Percentiles rank a stretch among this genome's conserved stretches.
Conservation (phyloP, 2,797 vertebrate species). For the Pempheris klunzingeri region DNA sequence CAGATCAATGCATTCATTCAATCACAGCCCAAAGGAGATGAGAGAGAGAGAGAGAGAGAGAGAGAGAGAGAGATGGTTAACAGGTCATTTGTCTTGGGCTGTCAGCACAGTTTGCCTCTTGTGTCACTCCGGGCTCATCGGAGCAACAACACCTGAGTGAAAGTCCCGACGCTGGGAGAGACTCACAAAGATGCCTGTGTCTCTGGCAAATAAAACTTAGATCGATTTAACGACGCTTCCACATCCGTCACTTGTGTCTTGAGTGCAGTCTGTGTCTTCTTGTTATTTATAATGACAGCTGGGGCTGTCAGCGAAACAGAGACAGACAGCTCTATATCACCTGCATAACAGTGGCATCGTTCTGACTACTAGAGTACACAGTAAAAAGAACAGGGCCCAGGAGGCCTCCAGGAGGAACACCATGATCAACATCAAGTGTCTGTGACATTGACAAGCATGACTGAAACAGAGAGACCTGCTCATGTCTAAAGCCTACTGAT, state of each 20-base stretch:
- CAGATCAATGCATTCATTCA: conserved; percentile 46
- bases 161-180: neutral
- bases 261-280: no score
- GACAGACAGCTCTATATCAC: no score
- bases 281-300: no score
- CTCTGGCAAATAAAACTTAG: no score
- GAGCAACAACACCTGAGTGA: conserved; percentile 32
- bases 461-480: neutral
- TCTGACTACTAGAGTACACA: no score
- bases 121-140: conserved; percentile 48
- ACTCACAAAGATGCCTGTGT: neutral
- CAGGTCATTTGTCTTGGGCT: conserved; percentile 65
- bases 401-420: neutral
- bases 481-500: neutral
- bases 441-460: neutral
- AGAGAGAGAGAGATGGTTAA: conserved; percentile 46
- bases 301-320: no score
- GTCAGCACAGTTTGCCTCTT: conserved; percentile 53
- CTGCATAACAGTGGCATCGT: neutral
- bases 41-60: conserved; percentile 16
- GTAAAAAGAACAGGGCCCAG: neutral
- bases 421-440: neutral
- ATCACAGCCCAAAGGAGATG: conserved; percentile 26
- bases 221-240: no score
- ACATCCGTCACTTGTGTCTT: no score